Base-by-base conservation (phyloP, 2,113 vertebrate genomes). In the Varanus komodoensis region DNA sequence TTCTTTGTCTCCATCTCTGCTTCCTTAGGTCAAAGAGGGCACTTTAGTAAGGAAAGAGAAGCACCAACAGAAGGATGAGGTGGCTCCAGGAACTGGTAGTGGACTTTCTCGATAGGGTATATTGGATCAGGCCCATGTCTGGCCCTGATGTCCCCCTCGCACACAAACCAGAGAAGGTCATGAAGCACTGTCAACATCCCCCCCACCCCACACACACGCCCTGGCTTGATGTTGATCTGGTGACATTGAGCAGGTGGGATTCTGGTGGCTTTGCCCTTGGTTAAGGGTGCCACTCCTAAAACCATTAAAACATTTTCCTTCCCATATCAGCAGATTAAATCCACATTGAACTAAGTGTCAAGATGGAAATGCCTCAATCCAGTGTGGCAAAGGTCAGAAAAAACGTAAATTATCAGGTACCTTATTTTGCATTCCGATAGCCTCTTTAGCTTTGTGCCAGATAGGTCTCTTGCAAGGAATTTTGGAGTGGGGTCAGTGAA, bases 271-370 rank as follows among this genome's bases (percentile, higher is more conserved):
- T 71, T 88, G 90, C 15, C 90, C 86, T 83, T 2, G 74, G 25
- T 78, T 92, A 92, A 90, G 87, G 91, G 83, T 0, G 2, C 29
- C 38, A 57, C 77, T 89, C 88, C 89, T 87, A 3, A 89, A 91
- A 71, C 11, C 5, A 52, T 73, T 87, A 61, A 61, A 61, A 61
- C 3, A 15, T 15, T 12, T 86, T 93, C 93, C 82, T 14, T 96
- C 93, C 95, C 95, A 93, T 96, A 88, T 86, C 91, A 93, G 91
- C 88, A 97, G 93, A 97, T 97, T 96, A 95, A 97, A 97, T 97
- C 94, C 96, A 97, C 94, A 96, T 97, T 97, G 96, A 95, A 95
- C 92, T 96, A 95, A 95, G 95, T 94, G 95, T 92, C 96, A 96
- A 94, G 95, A 96, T 92, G 93, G 96, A 97, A 97, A 94, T 94